Evolutionary conservation across 1,140 invertebrate species (phyloP).

Genomic region (Phenacoccus solenopsis): DNA sequence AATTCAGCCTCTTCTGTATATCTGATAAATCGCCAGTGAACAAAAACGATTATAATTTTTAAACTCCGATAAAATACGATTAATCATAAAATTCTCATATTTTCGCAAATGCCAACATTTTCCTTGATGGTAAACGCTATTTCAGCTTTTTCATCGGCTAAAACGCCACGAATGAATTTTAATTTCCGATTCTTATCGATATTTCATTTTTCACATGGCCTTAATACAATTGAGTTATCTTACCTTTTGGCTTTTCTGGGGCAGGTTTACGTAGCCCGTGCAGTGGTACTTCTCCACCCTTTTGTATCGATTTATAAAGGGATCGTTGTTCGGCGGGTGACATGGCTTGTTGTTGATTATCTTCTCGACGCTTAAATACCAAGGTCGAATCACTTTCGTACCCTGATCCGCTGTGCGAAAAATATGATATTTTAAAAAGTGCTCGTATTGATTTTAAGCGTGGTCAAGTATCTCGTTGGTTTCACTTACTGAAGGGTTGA

Average conservation of each 20-base stretch:
- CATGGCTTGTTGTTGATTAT: constrained; percentile 44
- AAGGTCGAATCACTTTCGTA: constrained; percentile 83
- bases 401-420: constrained; percentile 61
- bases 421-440: constrained; percentile 6
- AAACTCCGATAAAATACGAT: too few relatives aligned
- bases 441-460: not conserved
- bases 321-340: constrained; percentile 65
- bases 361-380: constrained; percentile 58
- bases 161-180: not conserved
- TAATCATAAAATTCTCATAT: too few relatives aligned
- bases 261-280: constrained; percentile 75
- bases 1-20: too few relatives aligned
- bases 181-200: not conserved
- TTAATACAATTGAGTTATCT: constrained; percentile 22
- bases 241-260: constrained; percentile 73
- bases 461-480: not conserved
- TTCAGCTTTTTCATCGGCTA: not conserved
- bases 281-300: constrained; percentile 80
- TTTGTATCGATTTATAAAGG: constrained; percentile 72
- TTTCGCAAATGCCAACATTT: not conserved
- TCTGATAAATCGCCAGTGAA: too few relatives aligned
- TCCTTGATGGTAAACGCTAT: not conserved
- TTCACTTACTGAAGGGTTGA: not conserved
- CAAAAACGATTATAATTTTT: too few relatives aligned
- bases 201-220: not conserved